Evolutionary conservation across 1,140 invertebrate genomes (phyloP), one percentile per base, ranked within the genome.

Genomic region (Protaetia brevitarsis): DNA sequence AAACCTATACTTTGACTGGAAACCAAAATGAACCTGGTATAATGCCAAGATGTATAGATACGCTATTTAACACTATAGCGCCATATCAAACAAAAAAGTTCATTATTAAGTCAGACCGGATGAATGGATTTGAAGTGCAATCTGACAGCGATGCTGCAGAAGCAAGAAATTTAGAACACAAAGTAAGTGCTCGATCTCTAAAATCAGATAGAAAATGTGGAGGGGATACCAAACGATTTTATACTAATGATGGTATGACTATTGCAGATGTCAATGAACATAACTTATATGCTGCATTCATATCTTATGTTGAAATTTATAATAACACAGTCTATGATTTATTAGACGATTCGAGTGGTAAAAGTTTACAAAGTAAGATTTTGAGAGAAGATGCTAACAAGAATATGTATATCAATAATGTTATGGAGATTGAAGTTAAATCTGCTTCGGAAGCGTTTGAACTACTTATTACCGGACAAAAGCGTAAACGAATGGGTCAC

Each of bases 251-350:
- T 65, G 74, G 70, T 7, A 69, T 60, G 4, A 72, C 36, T 70
- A 77, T 95, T n/a, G 76, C 80, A 0, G 83, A 84, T 27, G 77
- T 95, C 1, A 89, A 93, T 76, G 87, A 92, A 71, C 93, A 95
- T 71, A 91, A 87, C 76, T 84, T 87, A 31, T 96, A 89, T 81
- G 86, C 92, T 21, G 92, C 99, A 3, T 99, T 99, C 82, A 87
- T 99, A 3, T 96, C 94, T 2, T 99, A 97, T 77, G 87, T 97
- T 65, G 97, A 99, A 81, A 94, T 99, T 74, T 99, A 99, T 79
- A 99, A 99, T 77, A 98, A 99, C 74, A 91, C 88, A 78, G 93
- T 98, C 5, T 99, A 94, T 81, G 97, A 99, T 85, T 83, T 99
- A 16, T 81, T 99, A 3, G 95, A 98, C 74, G 85, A 92, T 61